Base-by-base conservation (phyloP, 2,888 invertebrate species). In the Diadromus collaris region DNA sequence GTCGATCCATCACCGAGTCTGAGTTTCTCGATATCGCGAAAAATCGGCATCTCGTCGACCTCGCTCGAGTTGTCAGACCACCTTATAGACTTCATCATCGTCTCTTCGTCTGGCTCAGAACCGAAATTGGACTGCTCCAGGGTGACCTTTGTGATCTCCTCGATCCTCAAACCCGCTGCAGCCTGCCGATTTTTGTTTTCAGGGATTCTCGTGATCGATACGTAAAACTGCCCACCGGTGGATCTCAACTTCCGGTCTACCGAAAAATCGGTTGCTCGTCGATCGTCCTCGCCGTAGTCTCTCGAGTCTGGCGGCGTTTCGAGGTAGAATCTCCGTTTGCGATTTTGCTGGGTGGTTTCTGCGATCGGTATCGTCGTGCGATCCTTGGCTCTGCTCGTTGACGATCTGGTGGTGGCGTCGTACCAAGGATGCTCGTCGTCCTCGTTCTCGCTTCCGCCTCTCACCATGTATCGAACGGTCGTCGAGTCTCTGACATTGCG, bases 391-490 rank as follows among this genome's bases (percentile, higher is more conserved):
- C 21, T 71, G 19, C 32, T 24, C 32, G 6, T n/a, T 29, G 10
- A 24, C 1, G 56, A 29, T 21, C 6, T 16, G 19, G 61, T 19
- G 29, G 60, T 68, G 21, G 67, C 56, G 9, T 48, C 56, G 63
- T 75, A 44, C 61, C 60, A 70, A 27, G 54, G 46, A 68, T 56
- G 38, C 16, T 70, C 70, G 10, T 70, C 61, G 21, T 77, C 61
- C 29, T 61, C 72, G 56, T 75, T 70, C 44, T 67, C 63, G n/a
- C 10, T 16, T 10, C 27, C 56, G 48, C 21, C 38, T 10, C 61
- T 46, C 5, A 27, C 27, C 10, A 61, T 38, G n/a, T 21, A 38
- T 16, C 19, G 9, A 41, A 21, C 58, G 7, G 9, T 48, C 29
- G 24, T 61, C 29, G 51, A 16, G 19, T n/a, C 21, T 29, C n/a